Conservation (phyloP, 2,888 invertebrate species). For the Noctua janthe region DNA sequence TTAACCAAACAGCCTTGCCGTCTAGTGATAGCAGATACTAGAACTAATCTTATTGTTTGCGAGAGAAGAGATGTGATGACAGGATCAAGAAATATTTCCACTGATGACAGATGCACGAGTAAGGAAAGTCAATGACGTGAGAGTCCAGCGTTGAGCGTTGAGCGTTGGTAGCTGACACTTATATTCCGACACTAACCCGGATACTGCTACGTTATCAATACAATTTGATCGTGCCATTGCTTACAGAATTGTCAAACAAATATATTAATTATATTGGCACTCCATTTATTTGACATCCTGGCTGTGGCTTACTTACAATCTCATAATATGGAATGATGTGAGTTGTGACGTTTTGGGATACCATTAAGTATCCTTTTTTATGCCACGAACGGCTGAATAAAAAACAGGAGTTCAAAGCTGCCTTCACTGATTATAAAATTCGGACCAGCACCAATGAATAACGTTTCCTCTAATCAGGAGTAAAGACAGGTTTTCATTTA, state of each 20-base stretch:
- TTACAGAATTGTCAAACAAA: background rate
- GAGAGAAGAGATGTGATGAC: background rate
- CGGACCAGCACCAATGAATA: slow-evolving; percentile 10
- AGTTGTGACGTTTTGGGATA: slow-evolving; percentile 14
- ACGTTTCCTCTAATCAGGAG: slow-evolving; percentile 18
- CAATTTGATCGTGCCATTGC: background rate
- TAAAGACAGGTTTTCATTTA: slow-evolving; percentile 24
- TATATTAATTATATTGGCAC: background rate
- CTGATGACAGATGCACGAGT: background rate
- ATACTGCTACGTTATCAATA: background rate
- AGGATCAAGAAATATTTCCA: background rate
- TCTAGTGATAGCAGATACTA: background rate
- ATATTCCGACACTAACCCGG: background rate
- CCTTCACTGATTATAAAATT: slow-evolving; percentile 31
- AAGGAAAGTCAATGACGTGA: background rate
- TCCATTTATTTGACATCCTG: slow-evolving; percentile 28
- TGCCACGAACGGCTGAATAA: slow-evolving; percentile 2
- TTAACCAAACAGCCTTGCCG: background rate
- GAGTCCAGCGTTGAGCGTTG: no score
- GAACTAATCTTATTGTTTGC: background rate
- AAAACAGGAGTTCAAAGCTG: slow-evolving; percentile 18
- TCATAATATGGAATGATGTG: slow-evolving; percentile 1
- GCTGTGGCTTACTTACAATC: background rate
- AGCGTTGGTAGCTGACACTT: background rate
- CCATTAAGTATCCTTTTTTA: slow-evolving; percentile 25